Evolutionary conservation across 1,140 invertebrate genomes (phyloP).

Genomic region (Halictus rubicundus): DNA sequence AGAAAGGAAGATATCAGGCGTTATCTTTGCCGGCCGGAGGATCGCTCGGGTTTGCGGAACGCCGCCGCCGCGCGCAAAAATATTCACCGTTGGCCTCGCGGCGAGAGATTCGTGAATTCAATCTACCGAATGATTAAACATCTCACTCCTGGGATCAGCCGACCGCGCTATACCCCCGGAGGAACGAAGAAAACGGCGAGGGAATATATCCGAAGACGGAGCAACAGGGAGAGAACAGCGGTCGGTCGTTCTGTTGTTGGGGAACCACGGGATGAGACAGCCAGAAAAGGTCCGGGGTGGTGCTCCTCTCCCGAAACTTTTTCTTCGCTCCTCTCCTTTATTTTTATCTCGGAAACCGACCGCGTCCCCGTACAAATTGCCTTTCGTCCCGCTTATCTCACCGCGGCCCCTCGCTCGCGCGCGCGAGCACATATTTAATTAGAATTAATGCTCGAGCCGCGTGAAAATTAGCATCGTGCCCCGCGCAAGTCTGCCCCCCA

Average conservation of each 20-base stretch:
- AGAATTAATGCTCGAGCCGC: conserved; percentile 67
- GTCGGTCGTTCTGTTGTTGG: conserved; percentile 7
- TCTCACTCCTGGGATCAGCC: conserved; percentile 63
- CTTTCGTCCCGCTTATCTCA: conserved; percentile 68
- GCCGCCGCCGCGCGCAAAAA: conserved; percentile 66
- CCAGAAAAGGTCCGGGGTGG: conserved; percentile 38
- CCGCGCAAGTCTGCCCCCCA: conserved; percentile 22
- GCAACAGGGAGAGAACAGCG: background rate
- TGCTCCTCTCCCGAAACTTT: conserved; percentile 56
- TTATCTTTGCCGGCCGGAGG: no score
- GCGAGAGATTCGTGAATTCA: conserved; percentile 66
- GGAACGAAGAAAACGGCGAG: background rate
- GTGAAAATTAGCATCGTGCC: conserved; percentile 67
- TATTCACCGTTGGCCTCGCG: conserved; percentile 65
- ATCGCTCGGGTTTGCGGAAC: conserved; percentile 58
- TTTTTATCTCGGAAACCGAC: conserved; percentile 64
- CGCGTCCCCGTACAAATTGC: conserved; percentile 68
- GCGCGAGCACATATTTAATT: conserved; percentile 67
- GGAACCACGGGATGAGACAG: conserved; percentile 19
- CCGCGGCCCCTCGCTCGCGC: conserved; percentile 56
- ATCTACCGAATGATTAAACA: conserved; percentile 75
- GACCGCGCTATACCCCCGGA: conserved; percentile 5
- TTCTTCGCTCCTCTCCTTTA: conserved; percentile 48
- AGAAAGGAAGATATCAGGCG: no score
- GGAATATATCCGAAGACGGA: background rate